Percentiles rank a stretch among this genome's conserved stretches.
These are phyloP conservation scores for Coreoperca whiteheadi DNA, from an alignment of 2,113 vertebrate genomes.

Conservation along the genomic window DNA sequence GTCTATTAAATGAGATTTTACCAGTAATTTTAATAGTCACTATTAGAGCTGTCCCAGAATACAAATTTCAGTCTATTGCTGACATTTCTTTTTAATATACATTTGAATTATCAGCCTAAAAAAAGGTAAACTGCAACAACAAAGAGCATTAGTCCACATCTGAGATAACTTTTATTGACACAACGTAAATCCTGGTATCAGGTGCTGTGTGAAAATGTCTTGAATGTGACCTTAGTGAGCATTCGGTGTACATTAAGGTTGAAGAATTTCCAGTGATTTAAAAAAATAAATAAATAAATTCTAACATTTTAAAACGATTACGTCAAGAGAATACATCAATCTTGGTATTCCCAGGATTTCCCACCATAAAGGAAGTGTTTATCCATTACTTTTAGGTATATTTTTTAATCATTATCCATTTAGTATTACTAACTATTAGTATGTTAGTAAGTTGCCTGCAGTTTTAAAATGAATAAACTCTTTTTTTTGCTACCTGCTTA, in stretches of 20 bases:
- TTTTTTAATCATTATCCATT: not conserved
- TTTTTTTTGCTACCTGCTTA: not conserved
- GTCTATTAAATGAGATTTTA: constrained; percentile 8
- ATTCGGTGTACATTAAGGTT: not conserved
- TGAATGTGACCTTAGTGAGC: not conserved
- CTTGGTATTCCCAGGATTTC: not conserved
- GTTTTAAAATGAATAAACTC: not conserved
- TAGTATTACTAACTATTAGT: not conserved
- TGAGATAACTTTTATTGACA: no score
- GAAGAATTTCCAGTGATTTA: not conserved
- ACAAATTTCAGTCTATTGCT: not conserved
- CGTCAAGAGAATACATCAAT: not conserved
- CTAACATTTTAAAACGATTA: not conserved
- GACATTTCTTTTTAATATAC: not conserved
- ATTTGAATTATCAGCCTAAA: not conserved
- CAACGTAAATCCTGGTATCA: not conserved
- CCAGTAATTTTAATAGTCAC: not conserved
- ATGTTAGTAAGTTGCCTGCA: not conserved
- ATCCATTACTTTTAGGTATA: not conserved
- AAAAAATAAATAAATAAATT: not conserved
- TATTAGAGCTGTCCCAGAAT: not conserved
- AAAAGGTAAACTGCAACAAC: not conserved
- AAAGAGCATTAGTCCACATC: not conserved
- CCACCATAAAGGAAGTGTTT: not conserved
- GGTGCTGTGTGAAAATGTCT: not conserved